These are phyloP conservation scores for Parascotia fuliginaria DNA, from an alignment of 2,888 invertebrate genomes.

Conservation along the genomic window DNA sequence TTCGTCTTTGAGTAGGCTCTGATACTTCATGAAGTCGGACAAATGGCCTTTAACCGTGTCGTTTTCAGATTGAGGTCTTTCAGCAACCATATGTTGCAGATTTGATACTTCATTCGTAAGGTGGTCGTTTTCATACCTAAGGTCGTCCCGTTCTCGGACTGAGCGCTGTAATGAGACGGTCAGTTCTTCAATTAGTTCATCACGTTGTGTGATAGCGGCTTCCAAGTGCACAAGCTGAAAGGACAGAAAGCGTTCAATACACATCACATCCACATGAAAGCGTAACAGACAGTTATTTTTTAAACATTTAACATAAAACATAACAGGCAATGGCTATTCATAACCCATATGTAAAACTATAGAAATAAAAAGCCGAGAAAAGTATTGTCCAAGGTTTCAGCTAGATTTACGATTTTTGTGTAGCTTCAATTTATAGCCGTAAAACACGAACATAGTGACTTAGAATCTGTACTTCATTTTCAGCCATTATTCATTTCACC, in stretches of 20 bases:
- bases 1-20: slow-evolving; percentile 75
- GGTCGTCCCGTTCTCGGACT: slow-evolving; percentile 85
- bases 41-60: slow-evolving; percentile 75
- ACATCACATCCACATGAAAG: slow-evolving; percentile 54
- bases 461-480: slow-evolving; percentile 4
- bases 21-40: slow-evolving; percentile 79
- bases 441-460: slow-evolving; percentile 13
- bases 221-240: slow-evolving; percentile 91
- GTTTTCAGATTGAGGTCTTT: slow-evolving; percentile 65
- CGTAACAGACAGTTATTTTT: slow-evolving; percentile 15
- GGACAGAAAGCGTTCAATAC: slow-evolving; percentile 71
- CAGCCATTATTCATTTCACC: neutral
- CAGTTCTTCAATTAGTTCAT: slow-evolving; percentile 90
- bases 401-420: neutral
- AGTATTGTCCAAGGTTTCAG: neutral
- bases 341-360: neutral
- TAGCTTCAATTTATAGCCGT: neutral
- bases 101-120: slow-evolving; percentile 86
- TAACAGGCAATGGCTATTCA: neutral
- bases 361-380: neutral
- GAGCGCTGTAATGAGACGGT: slow-evolving; percentile 90
- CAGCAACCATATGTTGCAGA: slow-evolving; percentile 70
- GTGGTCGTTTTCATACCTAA: slow-evolving; percentile 87
- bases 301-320: neutral
- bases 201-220: slow-evolving; percentile 88